A percentile compares a stretch with the other conserved stretches of the same genome.
Conservation (phyloP, 2,797 vertebrate genomes). For the Galago senegalensis region DNA sequence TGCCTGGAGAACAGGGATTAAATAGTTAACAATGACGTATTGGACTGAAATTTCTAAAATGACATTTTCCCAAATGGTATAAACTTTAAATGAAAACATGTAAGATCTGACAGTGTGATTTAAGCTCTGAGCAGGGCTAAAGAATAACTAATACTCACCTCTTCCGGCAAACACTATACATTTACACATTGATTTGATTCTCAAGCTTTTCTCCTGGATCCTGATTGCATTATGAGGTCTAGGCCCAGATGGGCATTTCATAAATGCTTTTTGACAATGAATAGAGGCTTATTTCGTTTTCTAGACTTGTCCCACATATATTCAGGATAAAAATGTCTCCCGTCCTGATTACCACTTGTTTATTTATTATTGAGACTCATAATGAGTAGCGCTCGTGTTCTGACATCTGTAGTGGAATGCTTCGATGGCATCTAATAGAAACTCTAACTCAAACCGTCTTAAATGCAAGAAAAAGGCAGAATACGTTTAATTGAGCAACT, state of each 20-base stretch:
- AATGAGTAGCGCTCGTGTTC: conserved; percentile 30
- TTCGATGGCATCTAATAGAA: conserved; percentile 63
- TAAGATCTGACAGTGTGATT: conserved; percentile 68
- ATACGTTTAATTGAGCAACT: conserved; percentile 56
- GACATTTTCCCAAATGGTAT: conserved; percentile 75
- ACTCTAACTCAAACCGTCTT: conserved; percentile 40
- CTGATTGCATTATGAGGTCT: conserved; percentile 60
- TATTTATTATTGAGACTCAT: conserved; percentile 62
- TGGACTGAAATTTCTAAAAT: conserved; percentile 65
- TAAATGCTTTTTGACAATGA: conserved; percentile 65
- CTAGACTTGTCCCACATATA: conserved; percentile 36
- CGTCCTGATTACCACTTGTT: conserved; percentile 56
- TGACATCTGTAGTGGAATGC: conserved; percentile 49
- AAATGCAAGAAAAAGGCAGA: conserved; percentile 61
- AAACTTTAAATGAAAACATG: conserved; percentile 75
- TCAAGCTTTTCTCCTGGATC: conserved; percentile 57
- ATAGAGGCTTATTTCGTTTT: conserved; percentile 62
- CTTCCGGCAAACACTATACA: conserved; percentile 29
- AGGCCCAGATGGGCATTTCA: conserved; percentile 49
- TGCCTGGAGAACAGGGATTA: conserved; percentile 57
- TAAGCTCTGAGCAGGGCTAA: conserved; percentile 52
- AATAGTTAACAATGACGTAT: conserved; percentile 57
- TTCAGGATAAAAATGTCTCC: conserved; percentile 59
- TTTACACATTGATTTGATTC: conserved; percentile 53
- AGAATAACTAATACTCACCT: conserved; percentile 50